A percentile compares a stretch with the other conserved stretches of the same genome.
These are phyloP conservation scores for Ursus arctos DNA, from an alignment of 2,113 vertebrate species.

Conservation along the genomic window DNA sequence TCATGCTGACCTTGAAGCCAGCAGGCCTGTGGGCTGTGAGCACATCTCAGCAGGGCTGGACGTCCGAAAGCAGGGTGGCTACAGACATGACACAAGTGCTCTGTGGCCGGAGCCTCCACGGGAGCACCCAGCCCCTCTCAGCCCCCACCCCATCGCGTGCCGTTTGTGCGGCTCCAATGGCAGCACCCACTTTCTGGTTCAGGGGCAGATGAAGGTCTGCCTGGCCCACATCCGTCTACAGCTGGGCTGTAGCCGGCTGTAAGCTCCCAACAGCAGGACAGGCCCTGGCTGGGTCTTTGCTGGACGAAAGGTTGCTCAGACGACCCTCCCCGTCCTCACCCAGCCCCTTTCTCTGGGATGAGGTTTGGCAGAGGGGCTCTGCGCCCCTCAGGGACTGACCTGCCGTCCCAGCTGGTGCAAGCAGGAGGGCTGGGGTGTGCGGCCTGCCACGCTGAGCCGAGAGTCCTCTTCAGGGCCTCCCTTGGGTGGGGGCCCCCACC, in stretches of 20 bases:
- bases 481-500: not conserved
- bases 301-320: not conserved
- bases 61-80: rapidly evolving
- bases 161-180: not conserved
- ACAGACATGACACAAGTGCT: rapidly evolving
- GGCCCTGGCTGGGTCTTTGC: not conserved
- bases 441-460: rapidly evolving
- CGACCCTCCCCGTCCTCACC: not conserved
- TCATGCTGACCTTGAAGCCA: slow-evolving; percentile 57
- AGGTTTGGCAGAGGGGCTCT: not conserved
- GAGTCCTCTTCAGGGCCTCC: not conserved
- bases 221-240: rapidly evolving
- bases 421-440: not conserved
- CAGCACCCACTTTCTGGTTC: not conserved
- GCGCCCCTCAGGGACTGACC: not conserved
- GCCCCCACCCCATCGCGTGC: not conserved
- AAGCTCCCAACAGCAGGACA: not conserved
- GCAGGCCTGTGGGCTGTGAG: slow-evolving; percentile 19
- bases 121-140: not conserved
- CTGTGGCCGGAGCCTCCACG: not conserved
- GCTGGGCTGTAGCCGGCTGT: not conserved
- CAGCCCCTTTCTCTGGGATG: not conserved
- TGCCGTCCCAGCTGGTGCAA: not conserved
- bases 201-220: not conserved
- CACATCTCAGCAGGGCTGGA: rapidly evolving